Evolutionary conservation across 2,888 invertebrate species (phyloP).

Genomic region (Drosophila quinaria): DNA sequence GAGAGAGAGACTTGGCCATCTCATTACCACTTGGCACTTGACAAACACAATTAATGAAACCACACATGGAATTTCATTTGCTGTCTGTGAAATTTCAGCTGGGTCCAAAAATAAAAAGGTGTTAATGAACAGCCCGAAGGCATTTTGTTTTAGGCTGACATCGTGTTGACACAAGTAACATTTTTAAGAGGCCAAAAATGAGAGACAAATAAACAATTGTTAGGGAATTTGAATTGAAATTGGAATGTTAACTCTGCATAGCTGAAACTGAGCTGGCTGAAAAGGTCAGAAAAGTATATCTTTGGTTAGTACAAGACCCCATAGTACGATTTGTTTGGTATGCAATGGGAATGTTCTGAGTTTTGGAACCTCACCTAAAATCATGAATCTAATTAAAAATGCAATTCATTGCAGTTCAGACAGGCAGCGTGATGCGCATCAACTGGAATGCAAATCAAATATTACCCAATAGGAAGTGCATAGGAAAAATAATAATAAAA

Average conservation of each 20-base stretch:
- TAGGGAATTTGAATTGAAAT: constrained; percentile 27
- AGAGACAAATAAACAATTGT: constrained; percentile 70
- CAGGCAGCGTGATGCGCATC: constrained; percentile 67
- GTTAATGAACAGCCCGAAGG: constrained; percentile 75
- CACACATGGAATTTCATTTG: constrained; percentile 68
- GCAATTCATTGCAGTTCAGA: constrained; percentile 70
- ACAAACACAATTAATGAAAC: constrained; percentile 79
- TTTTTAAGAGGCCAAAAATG: constrained; percentile 59
- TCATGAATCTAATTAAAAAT: constrained; percentile 81
- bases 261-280: not conserved
- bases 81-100: constrained; percentile 50
- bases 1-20: constrained; percentile 52
- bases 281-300: constrained; percentile 47
- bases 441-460: constrained; percentile 78
- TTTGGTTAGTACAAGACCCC: constrained; percentile 19
- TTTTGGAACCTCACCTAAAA: constrained; percentile 61
- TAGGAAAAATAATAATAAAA: constrained; percentile 78
- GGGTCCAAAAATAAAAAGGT: constrained; percentile 54
- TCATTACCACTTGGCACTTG: constrained; percentile 68
- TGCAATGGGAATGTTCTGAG: constrained; percentile 36
- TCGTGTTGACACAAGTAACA: constrained; percentile 75
- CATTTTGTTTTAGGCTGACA: constrained; percentile 72
- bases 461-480: constrained; percentile 81
- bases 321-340: constrained; percentile 10
- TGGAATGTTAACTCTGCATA: constrained; percentile 49